phyloP scores from a whole-genome alignment of 2,113 vertebrate genomes.

The Eupsittula cactorum region DNA sequence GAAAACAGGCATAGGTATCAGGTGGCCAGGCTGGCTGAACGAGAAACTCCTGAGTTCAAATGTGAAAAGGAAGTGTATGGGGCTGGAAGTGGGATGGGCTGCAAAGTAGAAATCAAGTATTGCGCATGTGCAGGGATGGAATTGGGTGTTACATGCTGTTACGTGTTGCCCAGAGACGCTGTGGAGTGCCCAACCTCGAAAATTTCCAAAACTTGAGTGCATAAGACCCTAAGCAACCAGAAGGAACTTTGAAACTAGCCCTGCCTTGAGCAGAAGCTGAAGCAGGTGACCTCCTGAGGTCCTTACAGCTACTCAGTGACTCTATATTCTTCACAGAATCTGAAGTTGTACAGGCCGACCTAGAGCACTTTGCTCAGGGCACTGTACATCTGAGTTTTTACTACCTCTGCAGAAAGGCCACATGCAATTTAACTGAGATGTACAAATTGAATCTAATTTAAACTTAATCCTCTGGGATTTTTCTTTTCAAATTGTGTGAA shows the following conservation, averaged over 20 bases:
- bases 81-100: not conserved
- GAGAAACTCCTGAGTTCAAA: not conserved
- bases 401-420: not conserved
- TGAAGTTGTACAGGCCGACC: not conserved
- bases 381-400: not conserved
- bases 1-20: accelerated
- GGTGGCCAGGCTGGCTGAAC: not conserved
- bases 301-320: not conserved
- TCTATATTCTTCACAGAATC: not conserved
- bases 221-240: not conserved
- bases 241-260: not conserved
- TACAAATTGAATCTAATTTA: not conserved
- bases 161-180: not conserved
- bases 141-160: not conserved
- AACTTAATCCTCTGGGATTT: not conserved
- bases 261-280: not conserved
- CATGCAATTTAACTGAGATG: not conserved
- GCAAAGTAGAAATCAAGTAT: not conserved
- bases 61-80: not conserved
- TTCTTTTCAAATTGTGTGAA: not conserved
- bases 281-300: not conserved
- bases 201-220: not conserved
- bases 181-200: not conserved
- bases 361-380: not conserved
- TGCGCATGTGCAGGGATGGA: not conserved